Conservation (phyloP, 2,113 vertebrate genomes). For the Myxocyprinus asiaticus region DNA sequence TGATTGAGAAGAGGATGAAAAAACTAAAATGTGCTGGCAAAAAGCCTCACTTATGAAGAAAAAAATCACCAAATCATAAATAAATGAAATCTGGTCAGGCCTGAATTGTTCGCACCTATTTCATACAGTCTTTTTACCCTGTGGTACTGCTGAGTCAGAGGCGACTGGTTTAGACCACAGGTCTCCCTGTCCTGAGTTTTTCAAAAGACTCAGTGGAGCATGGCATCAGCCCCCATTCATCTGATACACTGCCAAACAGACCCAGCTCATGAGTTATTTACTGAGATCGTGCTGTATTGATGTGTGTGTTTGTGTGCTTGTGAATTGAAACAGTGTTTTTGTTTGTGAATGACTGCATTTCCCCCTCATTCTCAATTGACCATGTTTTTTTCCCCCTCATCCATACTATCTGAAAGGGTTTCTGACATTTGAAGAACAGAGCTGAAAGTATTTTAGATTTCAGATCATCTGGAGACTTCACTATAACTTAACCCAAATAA, state of each 20-base stretch:
- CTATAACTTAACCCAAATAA: neutral
- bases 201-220: slow-evolving; percentile 35
- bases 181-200: slow-evolving; percentile 10
- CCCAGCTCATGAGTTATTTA: slow-evolving; percentile 29
- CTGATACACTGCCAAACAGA: slow-evolving; percentile 32
- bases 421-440: neutral
- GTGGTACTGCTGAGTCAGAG: neutral
- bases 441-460: slow-evolving; percentile 1
- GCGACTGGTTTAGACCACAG: neutral
- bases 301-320: slow-evolving; percentile 2
- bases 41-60: neutral
- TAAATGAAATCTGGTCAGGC: neutral
- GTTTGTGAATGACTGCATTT: slow-evolving; percentile 22
- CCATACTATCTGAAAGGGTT: neutral
- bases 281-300: neutral
- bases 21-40: neutral
- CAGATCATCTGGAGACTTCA: slow-evolving; percentile 3
- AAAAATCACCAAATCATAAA: neutral
- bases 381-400: neutral
- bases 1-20: slow-evolving; percentile 1
- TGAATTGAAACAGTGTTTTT: neutral
- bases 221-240: slow-evolving; percentile 35
- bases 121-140: neutral
- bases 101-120: neutral
- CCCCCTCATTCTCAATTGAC: neutral